Conservation (phyloP, 2,888 invertebrate genomes). For the Eupithecia vulgata region DNA sequence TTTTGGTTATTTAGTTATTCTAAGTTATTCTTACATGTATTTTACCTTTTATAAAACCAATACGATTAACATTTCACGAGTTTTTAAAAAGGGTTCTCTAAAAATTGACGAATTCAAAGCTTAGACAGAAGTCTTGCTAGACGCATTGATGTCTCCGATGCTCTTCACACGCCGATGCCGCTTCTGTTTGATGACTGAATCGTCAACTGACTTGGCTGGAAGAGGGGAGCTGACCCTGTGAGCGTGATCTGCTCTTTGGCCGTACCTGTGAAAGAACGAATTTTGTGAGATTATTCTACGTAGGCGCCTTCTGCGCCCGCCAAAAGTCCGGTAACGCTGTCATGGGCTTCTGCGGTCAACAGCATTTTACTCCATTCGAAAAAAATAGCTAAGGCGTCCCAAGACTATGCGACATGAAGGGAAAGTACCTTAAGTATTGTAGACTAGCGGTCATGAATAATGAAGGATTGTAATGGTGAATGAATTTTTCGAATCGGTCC, state of each 20-base stretch:
- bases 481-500: too few relatives aligned
- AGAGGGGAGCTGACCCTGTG: constrained; percentile 80
- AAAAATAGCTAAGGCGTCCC: too few relatives aligned
- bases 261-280: constrained; percentile 61
- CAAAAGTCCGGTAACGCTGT: too few relatives aligned
- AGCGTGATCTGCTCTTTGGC: constrained; percentile 74
- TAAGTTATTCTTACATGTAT: constrained; percentile 8
- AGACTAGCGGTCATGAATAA: too few relatives aligned
- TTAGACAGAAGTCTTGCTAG: constrained; percentile 73
- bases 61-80: neutral
- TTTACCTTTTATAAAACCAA: neutral
- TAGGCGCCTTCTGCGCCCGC: too few relatives aligned
- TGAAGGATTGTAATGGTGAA: too few relatives aligned
- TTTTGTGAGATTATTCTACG: neutral
- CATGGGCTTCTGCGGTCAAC: too few relatives aligned
- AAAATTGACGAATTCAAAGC: neutral
- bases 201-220: constrained; percentile 76
- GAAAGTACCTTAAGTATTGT: too few relatives aligned
- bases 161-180: constrained; percentile 88
- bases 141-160: constrained; percentile 89
- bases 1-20: constrained; percentile 6
- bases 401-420: too few relatives aligned
- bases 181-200: constrained; percentile 76
- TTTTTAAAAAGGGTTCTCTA: neutral
- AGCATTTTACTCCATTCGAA: too few relatives aligned